Percentiles rank a stretch among this genome's conserved stretches.
Evolutionary conservation across 2,888 invertebrate species (phyloP).

Genomic region (Eupithecia subumbrata): DNA sequence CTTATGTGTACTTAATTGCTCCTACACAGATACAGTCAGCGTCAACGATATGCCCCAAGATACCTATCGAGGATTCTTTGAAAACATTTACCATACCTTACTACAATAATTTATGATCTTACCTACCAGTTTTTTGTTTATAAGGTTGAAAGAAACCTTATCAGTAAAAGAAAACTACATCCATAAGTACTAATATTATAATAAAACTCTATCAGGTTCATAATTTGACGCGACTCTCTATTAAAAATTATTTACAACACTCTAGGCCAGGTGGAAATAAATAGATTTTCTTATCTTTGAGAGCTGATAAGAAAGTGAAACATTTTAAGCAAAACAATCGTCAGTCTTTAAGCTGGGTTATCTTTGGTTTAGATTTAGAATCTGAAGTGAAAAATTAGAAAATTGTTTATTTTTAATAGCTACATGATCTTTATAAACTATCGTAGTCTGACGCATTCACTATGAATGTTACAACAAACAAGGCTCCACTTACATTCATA

Average conservation of each 20-base stretch:
- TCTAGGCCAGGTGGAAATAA: neutral
- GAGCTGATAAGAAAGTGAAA: neutral
- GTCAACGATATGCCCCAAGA: neutral
- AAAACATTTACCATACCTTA: neutral
- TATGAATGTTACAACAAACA: neutral
- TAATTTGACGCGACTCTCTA: constrained; percentile 47
- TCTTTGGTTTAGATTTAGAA: neutral
- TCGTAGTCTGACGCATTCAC: neutral
- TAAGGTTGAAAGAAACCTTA: neutral
- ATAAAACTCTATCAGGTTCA: constrained; percentile 37
- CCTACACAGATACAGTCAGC: neutral
- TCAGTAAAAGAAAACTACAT: neutral
- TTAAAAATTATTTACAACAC: constrained; percentile 20
- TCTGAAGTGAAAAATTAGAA: neutral
- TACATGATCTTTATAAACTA: neutral
- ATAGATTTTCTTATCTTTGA: neutral
- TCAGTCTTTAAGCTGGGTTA: constrained; percentile 7
- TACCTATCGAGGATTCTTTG: neutral
- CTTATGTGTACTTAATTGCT: neutral
- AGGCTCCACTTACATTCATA: too few relatives aligned
- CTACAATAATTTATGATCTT: neutral
- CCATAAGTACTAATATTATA: neutral
- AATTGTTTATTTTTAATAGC: neutral
- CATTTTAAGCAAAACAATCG: neutral
- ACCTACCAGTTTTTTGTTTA: neutral